phyloP scores from a whole-genome alignment of 2,113 vertebrate species.

The Macaca fascicularis region DNA sequence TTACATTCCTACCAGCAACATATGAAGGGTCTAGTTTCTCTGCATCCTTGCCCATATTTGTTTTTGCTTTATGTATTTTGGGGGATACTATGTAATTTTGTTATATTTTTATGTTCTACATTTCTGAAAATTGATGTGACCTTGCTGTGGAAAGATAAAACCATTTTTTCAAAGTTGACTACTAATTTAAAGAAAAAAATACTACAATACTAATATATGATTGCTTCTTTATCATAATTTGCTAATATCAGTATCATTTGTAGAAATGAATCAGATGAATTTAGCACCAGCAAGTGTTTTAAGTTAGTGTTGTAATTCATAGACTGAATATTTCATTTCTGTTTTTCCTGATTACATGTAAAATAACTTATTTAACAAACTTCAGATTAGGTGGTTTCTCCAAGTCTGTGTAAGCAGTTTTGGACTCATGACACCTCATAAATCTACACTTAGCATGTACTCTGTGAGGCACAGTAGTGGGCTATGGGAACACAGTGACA shows the following conservation, averaged over 20 bases:
- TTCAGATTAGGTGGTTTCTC: neutral
- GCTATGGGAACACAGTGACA: neutral
- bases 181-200: neutral
- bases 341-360: neutral
- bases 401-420: neutral
- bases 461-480: neutral
- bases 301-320: neutral
- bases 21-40: neutral
- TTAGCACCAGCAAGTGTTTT: neutral
- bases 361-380: neutral
- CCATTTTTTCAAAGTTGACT: neutral
- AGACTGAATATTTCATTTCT: constrained; percentile 36
- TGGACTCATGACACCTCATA: neutral
- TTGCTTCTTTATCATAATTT: neutral
- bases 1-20: neutral
- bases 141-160: constrained; percentile 38
- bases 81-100: neutral
- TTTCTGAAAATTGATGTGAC: constrained; percentile 15
- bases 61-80: constrained; percentile 5
- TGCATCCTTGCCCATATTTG: neutral
- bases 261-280: constrained; percentile 1
- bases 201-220: neutral
- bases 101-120: neutral
- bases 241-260: neutral
- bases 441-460: neutral